Percentiles rank a stretch among this genome's conserved stretches.
Conservation (phyloP, 2,888 invertebrate genomes). For the Coleophora flavipennella region DNA sequence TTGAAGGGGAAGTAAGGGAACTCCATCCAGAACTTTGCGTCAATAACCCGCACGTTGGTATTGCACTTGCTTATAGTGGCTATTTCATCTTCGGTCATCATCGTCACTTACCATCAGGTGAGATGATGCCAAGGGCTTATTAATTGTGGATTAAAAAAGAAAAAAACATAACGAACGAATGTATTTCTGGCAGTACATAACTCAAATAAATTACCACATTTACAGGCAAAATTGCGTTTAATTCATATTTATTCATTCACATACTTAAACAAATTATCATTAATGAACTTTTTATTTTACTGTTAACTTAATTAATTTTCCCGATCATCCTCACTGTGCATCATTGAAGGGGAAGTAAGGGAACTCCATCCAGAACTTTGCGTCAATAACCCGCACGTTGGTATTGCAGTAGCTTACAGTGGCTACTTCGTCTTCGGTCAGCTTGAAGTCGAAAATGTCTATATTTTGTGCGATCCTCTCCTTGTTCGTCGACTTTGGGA, state of each 20-base stretch:
- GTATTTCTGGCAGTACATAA: no score
- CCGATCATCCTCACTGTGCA: no score
- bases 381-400: slow-evolving; percentile 43
- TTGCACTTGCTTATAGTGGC: slow-evolving; percentile 64
- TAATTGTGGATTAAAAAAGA: no score
- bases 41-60: slow-evolving; percentile 44
- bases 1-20: slow-evolving; percentile 43
- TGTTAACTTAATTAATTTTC: no score
- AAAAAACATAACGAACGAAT: no score
- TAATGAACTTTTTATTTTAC: no score
- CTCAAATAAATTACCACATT: no score
- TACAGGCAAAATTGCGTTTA: no score
- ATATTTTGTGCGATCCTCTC: slow-evolving; percentile 72
- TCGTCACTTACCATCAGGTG: no score
- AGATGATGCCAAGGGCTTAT: no score
- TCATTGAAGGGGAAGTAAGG: slow-evolving; percentile 39
- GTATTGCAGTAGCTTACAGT: slow-evolving; percentile 66
- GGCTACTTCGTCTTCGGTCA: slow-evolving; percentile 65
- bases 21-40: slow-evolving; percentile 25
- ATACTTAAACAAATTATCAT: no score
- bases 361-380: slow-evolving; percentile 26
- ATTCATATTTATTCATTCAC: no score
- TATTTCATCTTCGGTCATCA: slow-evolving; percentile 67
- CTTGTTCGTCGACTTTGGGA: slow-evolving; percentile 75
- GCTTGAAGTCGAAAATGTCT: slow-evolving; percentile 73